phyloP scores from a whole-genome alignment of 2,888 invertebrate genomes.

The Aspidiotus rigidus region DNA sequence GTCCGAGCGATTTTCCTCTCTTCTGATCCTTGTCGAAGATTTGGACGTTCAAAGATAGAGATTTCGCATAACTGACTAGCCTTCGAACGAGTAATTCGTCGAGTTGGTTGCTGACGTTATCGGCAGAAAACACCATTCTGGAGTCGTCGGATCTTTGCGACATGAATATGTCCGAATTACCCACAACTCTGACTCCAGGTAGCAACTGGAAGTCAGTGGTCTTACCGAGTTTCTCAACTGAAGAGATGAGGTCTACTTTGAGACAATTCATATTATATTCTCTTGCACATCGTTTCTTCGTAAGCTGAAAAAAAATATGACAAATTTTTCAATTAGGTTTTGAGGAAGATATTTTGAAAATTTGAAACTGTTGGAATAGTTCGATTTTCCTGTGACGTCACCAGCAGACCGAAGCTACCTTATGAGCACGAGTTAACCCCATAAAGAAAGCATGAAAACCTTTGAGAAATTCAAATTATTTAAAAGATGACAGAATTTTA shows the following conservation, averaged over 20 bases:
- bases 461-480: too few species aligned
- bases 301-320: conserved; percentile 17
- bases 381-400: too few species aligned
- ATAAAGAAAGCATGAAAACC: too few species aligned
- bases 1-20: conserved; percentile 47
- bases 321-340: too few species aligned
- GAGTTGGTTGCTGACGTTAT: conserved; percentile 48
- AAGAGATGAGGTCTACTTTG: conserved; percentile 65
- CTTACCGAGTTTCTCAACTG: conserved; percentile 64
- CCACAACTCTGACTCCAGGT: conserved; percentile 61
- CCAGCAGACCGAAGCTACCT: too few species aligned
- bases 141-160: conserved; percentile 14
- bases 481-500: too few species aligned
- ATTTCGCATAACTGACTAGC: conserved; percentile 60
- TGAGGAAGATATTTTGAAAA: too few species aligned
- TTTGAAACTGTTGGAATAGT: too few species aligned
- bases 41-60: conserved; percentile 62
- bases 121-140: conserved; percentile 29
- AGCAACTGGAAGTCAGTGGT: conserved; percentile 57
- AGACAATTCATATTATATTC: conserved; percentile 62
- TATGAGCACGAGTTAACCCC: too few species aligned
- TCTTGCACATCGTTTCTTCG: conserved; percentile 48
- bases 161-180: conserved; percentile 41
- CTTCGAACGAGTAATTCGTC: conserved; percentile 66
- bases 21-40: conserved; percentile 54